Percentiles rank a stretch among this genome's conserved stretches.
Conservation (phyloP, 2,888 invertebrate genomes). For the Augochlorella aurata region DNA sequence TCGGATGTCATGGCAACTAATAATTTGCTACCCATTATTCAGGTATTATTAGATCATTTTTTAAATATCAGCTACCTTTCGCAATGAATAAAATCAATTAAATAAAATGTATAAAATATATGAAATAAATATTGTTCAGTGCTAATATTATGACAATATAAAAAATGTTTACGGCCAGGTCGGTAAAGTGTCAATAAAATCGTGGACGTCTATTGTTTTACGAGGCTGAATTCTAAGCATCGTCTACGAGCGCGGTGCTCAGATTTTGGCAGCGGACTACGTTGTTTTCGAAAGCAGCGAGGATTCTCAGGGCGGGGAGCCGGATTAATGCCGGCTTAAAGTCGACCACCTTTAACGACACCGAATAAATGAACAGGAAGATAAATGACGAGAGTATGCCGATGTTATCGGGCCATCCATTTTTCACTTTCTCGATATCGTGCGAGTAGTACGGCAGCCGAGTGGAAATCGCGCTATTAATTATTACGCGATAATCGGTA, state of each 20-base stretch:
- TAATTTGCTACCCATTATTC: too few species aligned
- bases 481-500: slow-evolving; percentile 60
- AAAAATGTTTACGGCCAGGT: too few species aligned
- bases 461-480: slow-evolving; percentile 60
- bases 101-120: too few species aligned
- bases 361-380: slow-evolving; percentile 63
- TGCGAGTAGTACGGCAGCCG: slow-evolving; percentile 24
- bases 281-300: slow-evolving; percentile 26
- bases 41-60: too few species aligned
- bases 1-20: too few species aligned
- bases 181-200: too few species aligned
- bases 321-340: slow-evolving; percentile 61
- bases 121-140: too few species aligned
- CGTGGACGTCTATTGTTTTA: too few species aligned
- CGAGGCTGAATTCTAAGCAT: background rate
- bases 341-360: slow-evolving; percentile 54
- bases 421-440: slow-evolving; percentile 64
- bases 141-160: too few species aligned
- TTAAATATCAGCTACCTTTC: too few species aligned
- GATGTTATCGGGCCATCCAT: slow-evolving; percentile 66
- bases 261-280: slow-evolving; percentile 52
- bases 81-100: too few species aligned
- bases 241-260: slow-evolving; percentile 12
- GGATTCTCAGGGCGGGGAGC: slow-evolving; percentile 20
- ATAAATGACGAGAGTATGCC: slow-evolving; percentile 63